Evolutionary conservation across 1,140 invertebrate species (phyloP), one percentile per base, ranked within the genome.

Genomic region (Listronotus bonariensis): DNA sequence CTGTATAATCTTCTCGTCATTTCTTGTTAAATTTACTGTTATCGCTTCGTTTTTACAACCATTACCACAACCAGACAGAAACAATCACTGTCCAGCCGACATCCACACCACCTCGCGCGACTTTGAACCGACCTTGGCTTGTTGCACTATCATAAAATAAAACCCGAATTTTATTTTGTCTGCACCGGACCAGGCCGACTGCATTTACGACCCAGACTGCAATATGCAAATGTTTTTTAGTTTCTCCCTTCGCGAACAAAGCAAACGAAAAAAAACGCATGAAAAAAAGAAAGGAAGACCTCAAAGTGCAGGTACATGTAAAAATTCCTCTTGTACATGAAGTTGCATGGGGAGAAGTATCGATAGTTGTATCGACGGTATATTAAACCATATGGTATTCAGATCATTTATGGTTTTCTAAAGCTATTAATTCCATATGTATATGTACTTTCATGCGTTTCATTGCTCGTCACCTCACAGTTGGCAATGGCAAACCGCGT

Each of bases 131-230:
- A 57, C 54, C 54, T 57, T 57, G 54, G 36, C 40, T n/a, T n/a
- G n/a, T n/a, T 38, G 40, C 34, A 53, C 51, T 53, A 46, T 57
- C 54, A 15, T 57, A 57, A 57, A 57, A 57, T 57, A 57, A 57
- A 57, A 57, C 32, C 40, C 54, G 11, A 57, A 57, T 57, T 57
- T 57, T 42, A 43, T 57, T 57, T 57, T 57, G 54, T 57, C 54
- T 57, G 54, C 32, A 3, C 6, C 51, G 40, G 54, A 42, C 54
- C 54, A n/a, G 54, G 26, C 9, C 20, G 51, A 53, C 51, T 53
- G 54, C 54, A 43, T 57, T 46, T 46, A 46, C 43, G 15, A 26
- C 2, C 43, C 34, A 36, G 43, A 46, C 43, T 46, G 54, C 54
- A 57, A 57, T 57, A 57, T 57, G 54, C 54, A 57, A 57, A 57